These are phyloP conservation scores for Pteruthius melanotis DNA, from an alignment of 2,113 vertebrate genomes.

Conservation along the genomic window DNA sequence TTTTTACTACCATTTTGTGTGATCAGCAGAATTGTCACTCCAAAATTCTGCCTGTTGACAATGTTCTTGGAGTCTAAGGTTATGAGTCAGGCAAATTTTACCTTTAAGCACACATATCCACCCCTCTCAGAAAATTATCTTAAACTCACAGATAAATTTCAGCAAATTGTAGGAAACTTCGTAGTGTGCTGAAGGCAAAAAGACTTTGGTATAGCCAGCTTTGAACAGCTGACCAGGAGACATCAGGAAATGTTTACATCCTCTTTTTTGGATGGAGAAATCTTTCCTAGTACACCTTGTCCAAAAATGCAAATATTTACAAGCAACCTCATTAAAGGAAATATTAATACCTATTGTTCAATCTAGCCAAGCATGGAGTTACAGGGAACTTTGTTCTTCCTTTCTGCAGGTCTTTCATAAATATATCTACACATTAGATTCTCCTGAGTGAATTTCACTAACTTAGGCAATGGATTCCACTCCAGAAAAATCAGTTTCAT, in stretches of 20 bases:
- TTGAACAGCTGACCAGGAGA: not conserved
- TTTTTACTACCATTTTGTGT: not conserved
- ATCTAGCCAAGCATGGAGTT: not conserved
- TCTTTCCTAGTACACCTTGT: not conserved
- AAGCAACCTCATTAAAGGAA: not conserved
- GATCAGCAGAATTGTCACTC: not conserved
- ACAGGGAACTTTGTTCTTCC: not conserved
- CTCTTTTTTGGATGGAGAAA: not conserved
- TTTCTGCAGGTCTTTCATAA: not conserved
- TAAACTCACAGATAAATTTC: not conserved
- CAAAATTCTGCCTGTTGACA: not conserved
- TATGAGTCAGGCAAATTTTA: not conserved
- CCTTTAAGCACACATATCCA: not conserved
- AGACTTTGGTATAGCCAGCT: not conserved
- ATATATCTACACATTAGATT: not conserved
- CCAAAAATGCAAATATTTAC: not conserved
- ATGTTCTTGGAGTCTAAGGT: not conserved
- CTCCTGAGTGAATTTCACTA: not conserved
- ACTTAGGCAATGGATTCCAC: not conserved
- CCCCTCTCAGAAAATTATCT: not conserved
- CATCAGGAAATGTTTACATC: not conserved
- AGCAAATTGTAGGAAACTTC: not conserved
- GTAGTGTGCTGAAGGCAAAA: not conserved
- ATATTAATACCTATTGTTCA: not conserved
- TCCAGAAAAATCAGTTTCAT: not conserved